phyloP scores from a whole-genome alignment of 2,113 vertebrate species.

The Bubo bubo region DNA sequence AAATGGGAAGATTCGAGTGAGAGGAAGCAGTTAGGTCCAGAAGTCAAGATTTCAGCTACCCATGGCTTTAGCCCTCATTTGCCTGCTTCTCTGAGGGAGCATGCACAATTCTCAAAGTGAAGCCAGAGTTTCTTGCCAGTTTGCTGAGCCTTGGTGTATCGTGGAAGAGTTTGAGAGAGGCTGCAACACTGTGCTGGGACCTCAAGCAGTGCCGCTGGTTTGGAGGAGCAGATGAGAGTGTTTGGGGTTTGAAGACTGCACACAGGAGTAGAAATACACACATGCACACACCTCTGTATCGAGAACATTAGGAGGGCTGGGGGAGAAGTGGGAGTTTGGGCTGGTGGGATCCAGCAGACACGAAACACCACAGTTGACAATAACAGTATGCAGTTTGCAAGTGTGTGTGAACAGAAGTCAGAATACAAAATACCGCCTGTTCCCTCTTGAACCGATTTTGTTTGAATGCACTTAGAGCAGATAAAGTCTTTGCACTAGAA shows the following conservation, averaged over 20 bases:
- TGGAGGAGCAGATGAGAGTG: background rate
- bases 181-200: background rate
- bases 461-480: background rate
- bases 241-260: background rate
- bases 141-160: background rate
- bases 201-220: background rate
- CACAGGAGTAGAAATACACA: background rate
- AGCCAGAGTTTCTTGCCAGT: background rate
- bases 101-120: background rate
- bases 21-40: background rate
- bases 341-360: background rate
- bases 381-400: background rate
- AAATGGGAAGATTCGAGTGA: background rate
- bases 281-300: background rate
- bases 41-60: background rate
- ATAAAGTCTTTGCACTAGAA: background rate
- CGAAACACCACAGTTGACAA: background rate
- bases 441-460: background rate
- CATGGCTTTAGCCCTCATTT: background rate
- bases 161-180: background rate
- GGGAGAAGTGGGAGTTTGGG: background rate
- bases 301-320: background rate
- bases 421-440: background rate
- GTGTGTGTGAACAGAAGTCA: background rate
- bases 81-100: background rate